Conservation (phyloP, 2,888 invertebrate genomes). For the Melieria omissa region DNA sequence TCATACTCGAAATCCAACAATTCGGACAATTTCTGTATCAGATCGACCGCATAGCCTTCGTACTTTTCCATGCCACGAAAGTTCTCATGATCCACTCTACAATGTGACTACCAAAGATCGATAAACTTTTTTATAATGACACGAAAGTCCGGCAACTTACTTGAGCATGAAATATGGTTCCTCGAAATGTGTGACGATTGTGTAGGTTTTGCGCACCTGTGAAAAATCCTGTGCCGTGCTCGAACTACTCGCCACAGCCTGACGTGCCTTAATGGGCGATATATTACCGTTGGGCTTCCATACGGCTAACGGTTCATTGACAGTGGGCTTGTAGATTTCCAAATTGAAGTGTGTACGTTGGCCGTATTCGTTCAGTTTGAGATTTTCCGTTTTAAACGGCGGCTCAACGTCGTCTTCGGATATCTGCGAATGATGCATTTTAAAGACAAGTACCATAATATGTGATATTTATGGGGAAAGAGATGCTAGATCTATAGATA, state of each 20-base stretch:
- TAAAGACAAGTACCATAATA: not conserved
- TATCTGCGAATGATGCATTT: conserved; percentile 67
- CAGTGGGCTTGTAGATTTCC: conserved; percentile 68
- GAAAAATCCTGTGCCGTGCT: conserved; percentile 68
- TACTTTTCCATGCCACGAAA: conserved; percentile 72
- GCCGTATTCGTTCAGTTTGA: conserved; percentile 69
- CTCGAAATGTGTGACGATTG: conserved; percentile 79
- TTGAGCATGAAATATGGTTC: conserved; percentile 77
- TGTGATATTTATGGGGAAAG: not conserved
- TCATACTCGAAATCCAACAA: conserved; percentile 76
- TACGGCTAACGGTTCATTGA: conserved; percentile 65
- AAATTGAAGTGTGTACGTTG: conserved; percentile 69
- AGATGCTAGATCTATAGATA: not conserved
- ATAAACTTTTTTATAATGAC: not conserved
- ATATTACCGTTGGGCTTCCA: conserved; percentile 62
- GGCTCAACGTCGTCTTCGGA: conserved; percentile 72
- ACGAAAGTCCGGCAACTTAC: conserved; percentile 46
- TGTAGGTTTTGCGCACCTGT: conserved; percentile 71
- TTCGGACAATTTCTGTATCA: conserved; percentile 84
- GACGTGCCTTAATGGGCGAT: conserved; percentile 43
- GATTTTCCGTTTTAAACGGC: conserved; percentile 73
- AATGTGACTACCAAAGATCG: conserved; percentile 2
- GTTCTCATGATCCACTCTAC: conserved; percentile 69
- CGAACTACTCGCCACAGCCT: conserved; percentile 26
- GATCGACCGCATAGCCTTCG: conserved; percentile 91